phyloP scores from a whole-genome alignment of 2,113 vertebrate genomes.

The Crotalus horridus region DNA sequence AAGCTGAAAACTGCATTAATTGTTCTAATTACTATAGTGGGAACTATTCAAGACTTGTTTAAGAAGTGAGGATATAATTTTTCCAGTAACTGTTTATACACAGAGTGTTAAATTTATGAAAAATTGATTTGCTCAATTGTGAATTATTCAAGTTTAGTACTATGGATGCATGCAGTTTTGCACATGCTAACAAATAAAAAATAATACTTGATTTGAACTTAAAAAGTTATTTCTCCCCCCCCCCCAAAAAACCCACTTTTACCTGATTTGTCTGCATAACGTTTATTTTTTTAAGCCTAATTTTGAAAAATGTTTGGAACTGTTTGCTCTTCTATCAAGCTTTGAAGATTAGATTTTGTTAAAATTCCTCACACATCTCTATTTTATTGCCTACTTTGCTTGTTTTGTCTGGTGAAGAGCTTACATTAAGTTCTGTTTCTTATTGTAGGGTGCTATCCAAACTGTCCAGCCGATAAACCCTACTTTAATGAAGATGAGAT shows the following conservation, averaged over 20 bases:
- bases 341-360: neutral
- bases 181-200: neutral
- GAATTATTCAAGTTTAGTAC: neutral
- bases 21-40: neutral
- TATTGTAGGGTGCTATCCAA: conserved; percentile 86
- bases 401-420: neutral
- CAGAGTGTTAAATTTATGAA: neutral
- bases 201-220: neutral
- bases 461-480: conserved; percentile 76
- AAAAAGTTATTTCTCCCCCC: neutral
- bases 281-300: neutral
- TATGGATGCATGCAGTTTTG: neutral
- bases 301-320: neutral
- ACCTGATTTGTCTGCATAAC: neutral
- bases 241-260: neutral
- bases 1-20: neutral
- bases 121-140: neutral
- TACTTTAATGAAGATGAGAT: conserved; percentile 89
- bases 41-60: neutral
- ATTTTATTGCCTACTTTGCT: neutral
- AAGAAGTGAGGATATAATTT: neutral
- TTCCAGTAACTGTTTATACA: neutral
- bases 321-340: neutral
- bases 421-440: neutral
- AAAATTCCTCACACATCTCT: neutral